phyloP scores from a whole-genome alignment of 2,797 vertebrate genomes.

The Melanotaenia trifasciata region DNA sequence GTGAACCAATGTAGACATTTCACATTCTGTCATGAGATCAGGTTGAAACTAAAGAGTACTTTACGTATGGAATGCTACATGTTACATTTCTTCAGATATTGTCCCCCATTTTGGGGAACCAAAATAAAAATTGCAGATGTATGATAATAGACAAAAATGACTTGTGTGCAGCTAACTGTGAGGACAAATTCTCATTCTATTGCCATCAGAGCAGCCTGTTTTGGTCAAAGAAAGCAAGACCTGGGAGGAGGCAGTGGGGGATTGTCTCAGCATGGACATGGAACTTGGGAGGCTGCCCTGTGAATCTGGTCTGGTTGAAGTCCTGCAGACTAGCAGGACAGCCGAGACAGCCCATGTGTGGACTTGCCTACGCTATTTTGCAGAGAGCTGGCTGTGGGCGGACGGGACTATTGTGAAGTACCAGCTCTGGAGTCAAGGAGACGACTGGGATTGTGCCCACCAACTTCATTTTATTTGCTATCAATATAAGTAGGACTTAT shows the following conservation, averaged over 20 bases:
- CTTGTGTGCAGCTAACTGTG: accelerated
- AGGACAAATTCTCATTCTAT: accelerated
- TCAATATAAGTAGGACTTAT: not conserved
- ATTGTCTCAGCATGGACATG: conserved; percentile 8
- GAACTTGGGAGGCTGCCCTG: conserved; percentile 36
- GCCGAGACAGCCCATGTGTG: conserved; percentile 40
- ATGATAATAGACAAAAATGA: accelerated
- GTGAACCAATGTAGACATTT: too few relatives aligned
- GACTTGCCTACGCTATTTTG: conserved; percentile 54
- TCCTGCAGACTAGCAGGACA: not conserved
- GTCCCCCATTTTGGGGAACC: accelerated
- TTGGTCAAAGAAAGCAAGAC: conserved; percentile 51
- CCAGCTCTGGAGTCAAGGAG: not conserved
- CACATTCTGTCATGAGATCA: too few relatives aligned
- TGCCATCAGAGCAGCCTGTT: conserved; percentile 21
- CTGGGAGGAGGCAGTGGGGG: conserved; percentile 53
- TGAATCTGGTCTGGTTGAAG: conserved; percentile 4
- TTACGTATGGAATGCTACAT: too few relatives aligned
- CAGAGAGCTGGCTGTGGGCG: conserved; percentile 53
- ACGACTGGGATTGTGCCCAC: conserved; percentile 43
- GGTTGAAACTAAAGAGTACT: too few relatives aligned
- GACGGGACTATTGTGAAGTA: not conserved
- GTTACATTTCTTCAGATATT: too few relatives aligned
- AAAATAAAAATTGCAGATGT: accelerated
- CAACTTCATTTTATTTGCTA: conserved; percentile 50